These are phyloP conservation scores for Centropus unirufus DNA, from an alignment of 2,113 vertebrate genomes.

Conservation along the genomic window DNA sequence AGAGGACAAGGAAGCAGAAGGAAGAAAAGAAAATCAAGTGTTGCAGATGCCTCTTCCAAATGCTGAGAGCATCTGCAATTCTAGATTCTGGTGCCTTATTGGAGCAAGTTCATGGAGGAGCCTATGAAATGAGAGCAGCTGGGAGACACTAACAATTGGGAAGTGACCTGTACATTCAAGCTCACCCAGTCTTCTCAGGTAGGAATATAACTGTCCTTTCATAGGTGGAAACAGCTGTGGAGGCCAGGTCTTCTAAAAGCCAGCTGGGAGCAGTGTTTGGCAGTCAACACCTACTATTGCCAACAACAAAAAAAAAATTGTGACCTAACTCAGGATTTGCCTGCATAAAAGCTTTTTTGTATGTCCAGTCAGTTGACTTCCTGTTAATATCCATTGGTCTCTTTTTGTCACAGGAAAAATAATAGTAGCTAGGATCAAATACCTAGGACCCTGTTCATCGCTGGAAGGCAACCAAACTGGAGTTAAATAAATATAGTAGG, in stretches of 20 bases:
- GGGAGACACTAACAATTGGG: background rate
- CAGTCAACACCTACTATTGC: background rate
- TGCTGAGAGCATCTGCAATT: background rate
- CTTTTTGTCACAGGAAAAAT: background rate
- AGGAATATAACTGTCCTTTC: background rate
- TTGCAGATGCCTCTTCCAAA: background rate
- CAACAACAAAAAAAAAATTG: background rate
- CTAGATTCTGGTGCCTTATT: background rate
- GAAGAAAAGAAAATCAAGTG: background rate
- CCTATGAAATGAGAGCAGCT: conserved; percentile 5
- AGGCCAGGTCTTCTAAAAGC: background rate
- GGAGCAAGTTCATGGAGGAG: background rate
- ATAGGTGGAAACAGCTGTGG: background rate
- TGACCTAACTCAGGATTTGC: background rate
- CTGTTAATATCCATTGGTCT: background rate
- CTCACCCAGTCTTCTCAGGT: background rate
- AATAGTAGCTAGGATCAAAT: background rate
- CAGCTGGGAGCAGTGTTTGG: background rate
- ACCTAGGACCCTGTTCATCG: background rate
- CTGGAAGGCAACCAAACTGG: background rate
- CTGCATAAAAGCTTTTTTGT: background rate
- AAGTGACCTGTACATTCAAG: conserved; percentile 21
- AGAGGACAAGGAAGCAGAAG: conserved; percentile 7
- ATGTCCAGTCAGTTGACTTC: background rate
- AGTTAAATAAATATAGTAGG: background rate